Base-by-base conservation (phyloP, 2,113 vertebrate species). In the Nycticryphes semicollaris region DNA sequence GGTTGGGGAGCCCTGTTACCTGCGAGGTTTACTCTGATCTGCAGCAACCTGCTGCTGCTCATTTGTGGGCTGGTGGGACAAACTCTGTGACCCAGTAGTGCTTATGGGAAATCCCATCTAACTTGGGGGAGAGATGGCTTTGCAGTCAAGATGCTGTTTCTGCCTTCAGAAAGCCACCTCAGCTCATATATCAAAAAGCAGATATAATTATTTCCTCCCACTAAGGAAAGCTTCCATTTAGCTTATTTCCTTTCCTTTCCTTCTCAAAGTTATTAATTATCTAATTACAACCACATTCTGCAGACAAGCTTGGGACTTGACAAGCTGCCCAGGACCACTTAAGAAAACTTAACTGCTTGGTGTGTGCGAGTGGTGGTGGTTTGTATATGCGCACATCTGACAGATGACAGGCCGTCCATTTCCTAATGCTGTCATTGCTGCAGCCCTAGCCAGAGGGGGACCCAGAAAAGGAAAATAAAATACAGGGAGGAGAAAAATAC, bases 231-330 rank as follows among this genome's bases (percentile, higher is more conserved):
- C 95, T 97, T 91, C 97, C 96, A 96, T 97, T 97, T 90, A 97
- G 96, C 91, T 84, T 64, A 93, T 97, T 96, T 94, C 87, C 75
- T 92, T 78, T 82, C 88, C 80, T 51, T 84, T 78, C 83, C 54
- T 70, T 93, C 69, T 84, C 90, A 60, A 50, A 75, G 92, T 89
- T 89, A 97, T 97, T 98, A 98, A 97, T 98, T 98, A 97, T 96
- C 98, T 98, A 97, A 98, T 98, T 97, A 97, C 96, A 97, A 92
- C 94, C 97, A 98, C 94, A 95, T 97, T 98, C 96, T 96, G 93
- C 70, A 68, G 89, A 88, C 24, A 2, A 93, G 75, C 93, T 81
- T 5, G 5, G 79, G 60, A 89, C 79, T 97, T 98, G 98, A 96
- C 97, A 96, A 35, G 35, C 82, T 97, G 97, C 97, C 98, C 94